These are phyloP conservation scores for Epsilonema sp. DNA, from an alignment of 2,888 invertebrate species.

Conservation along the genomic window DNA sequence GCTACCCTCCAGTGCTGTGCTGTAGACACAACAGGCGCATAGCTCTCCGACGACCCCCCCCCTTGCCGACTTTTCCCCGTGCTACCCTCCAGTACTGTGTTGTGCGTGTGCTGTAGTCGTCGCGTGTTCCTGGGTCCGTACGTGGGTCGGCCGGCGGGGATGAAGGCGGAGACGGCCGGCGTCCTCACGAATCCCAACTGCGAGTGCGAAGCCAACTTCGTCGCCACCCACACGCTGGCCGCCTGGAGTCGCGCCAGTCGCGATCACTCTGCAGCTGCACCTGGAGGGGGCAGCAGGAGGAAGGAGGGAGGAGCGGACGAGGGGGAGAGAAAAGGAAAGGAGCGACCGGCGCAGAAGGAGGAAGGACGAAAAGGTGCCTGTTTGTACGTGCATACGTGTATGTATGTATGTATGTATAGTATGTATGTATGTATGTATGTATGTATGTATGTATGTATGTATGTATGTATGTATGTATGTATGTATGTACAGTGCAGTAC, in stretches of 20 bases:
- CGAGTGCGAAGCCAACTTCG: slow-evolving; percentile 90
- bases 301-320: not conserved
- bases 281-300: not conserved
- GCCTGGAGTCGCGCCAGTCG: slow-evolving; percentile 93
- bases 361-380: too few species aligned
- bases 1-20: slow-evolving; percentile 17
- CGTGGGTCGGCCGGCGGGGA: slow-evolving; percentile 16
- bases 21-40: too few species aligned
- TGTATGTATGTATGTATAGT: too few species aligned
- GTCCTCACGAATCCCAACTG: slow-evolving; percentile 94
- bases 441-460: too few species aligned
- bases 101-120: slow-evolving; percentile 56
- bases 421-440: too few species aligned
- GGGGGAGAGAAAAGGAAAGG: not conserved
- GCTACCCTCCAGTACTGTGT: slow-evolving; percentile 17
- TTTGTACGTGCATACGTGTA: too few species aligned
- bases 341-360: too few species aligned
- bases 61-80: too few species aligned
- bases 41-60: too few species aligned
- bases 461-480: too few species aligned
- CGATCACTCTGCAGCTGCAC: too few species aligned
- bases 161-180: slow-evolving; percentile 44
- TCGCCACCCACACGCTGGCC: slow-evolving; percentile 77
- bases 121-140: slow-evolving; percentile 71
- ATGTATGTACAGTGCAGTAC: too few species aligned